Evolutionary conservation across 2,113 vertebrate species (phyloP).

Genomic region (Ivindomyrus marchei): DNA sequence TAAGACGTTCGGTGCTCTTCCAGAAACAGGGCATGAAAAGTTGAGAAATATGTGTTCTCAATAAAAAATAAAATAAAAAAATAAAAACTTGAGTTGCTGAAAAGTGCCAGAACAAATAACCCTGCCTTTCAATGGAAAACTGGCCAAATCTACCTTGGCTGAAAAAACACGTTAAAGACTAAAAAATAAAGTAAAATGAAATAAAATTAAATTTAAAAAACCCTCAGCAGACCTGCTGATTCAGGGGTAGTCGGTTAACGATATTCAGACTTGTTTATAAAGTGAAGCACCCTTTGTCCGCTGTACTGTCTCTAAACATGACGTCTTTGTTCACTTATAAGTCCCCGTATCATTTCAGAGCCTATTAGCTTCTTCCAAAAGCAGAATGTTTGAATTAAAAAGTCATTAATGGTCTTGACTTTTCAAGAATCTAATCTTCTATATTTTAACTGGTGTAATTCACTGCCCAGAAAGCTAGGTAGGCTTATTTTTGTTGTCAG

Average conservation of each 20-base stretch:
- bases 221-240: neutral
- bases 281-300: neutral
- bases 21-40: conserved; percentile 4
- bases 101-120: conserved; percentile 17
- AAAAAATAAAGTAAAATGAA: neutral
- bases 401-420: neutral
- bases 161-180: neutral
- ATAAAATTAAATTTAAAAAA: neutral
- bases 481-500: neutral
- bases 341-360: neutral
- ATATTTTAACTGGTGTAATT: neutral
- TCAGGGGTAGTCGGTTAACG: neutral
- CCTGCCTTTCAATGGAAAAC: neutral
- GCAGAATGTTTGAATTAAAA: conserved; percentile 1
- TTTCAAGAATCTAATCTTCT: neutral
- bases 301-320: neutral
- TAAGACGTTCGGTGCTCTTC: neutral
- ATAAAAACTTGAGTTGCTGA: neutral
- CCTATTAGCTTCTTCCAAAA: neutral
- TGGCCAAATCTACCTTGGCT: conserved; percentile 5
- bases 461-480: neutral
- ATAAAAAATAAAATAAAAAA: conserved; percentile 16
- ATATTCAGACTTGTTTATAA: neutral
- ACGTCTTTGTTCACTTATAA: neutral
- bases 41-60: neutral